Conservation (phyloP, 2,797 vertebrate genomes). For the Oryzias dopingdopingensis region DNA sequence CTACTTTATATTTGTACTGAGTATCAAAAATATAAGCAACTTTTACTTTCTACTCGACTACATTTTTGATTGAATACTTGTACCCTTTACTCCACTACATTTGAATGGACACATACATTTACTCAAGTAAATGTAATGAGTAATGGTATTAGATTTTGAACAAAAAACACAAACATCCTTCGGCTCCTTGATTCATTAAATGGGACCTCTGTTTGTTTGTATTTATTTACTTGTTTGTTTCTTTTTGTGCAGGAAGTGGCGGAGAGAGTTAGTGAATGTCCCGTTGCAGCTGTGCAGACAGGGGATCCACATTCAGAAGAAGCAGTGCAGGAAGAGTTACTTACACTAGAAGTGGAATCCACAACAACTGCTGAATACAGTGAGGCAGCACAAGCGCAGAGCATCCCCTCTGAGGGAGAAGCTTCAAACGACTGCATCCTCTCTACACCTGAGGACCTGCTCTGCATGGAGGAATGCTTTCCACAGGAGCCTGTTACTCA, state of each 20-base stretch:
- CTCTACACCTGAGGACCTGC: conserved; percentile 4
- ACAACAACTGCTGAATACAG: conserved; percentile 9
- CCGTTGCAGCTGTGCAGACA: conserved; percentile 13
- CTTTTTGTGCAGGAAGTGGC: conserved; percentile 26
- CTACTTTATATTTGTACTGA: too few relatives aligned
- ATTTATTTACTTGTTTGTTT: not conserved
- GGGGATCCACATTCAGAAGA: conserved; percentile 2
- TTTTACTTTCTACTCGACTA: too few relatives aligned
- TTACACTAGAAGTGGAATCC: conserved; percentile 9
- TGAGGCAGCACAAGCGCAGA: conserved; percentile 16
- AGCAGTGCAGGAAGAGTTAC: conserved; percentile 10
- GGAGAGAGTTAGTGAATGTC: conserved; percentile 19
- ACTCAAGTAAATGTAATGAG: too few relatives aligned
- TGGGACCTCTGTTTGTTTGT: not conserved
- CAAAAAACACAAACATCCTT: too few relatives aligned
- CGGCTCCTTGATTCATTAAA: too few relatives aligned
- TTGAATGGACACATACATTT: too few relatives aligned
- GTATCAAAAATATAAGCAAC: too few relatives aligned
- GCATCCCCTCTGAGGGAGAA: conserved; percentile 8
- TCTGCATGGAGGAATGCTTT: conserved; percentile 20
- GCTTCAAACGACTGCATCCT: not conserved
- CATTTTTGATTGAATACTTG: too few relatives aligned
- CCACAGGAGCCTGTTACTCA: conserved; percentile 3
- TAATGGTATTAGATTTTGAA: too few relatives aligned
- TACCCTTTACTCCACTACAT: too few relatives aligned